These are phyloP conservation scores for Autographa pulchrina DNA, from an alignment of 2,888 invertebrate genomes.

Conservation along the genomic window DNA sequence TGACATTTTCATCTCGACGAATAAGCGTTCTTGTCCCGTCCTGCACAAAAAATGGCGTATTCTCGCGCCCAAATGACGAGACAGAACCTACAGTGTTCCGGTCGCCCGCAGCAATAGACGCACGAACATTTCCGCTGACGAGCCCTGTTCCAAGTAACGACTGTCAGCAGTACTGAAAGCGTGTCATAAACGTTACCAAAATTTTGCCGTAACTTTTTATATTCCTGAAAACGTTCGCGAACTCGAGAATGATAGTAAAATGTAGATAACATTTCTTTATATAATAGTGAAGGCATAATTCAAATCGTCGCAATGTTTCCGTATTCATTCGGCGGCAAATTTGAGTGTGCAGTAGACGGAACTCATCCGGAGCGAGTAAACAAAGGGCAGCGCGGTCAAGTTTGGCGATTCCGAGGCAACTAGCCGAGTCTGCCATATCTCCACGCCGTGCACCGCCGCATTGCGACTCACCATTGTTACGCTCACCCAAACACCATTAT, in stretches of 20 bases:
- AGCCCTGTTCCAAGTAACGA: conserved; percentile 62
- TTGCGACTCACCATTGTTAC: conserved; percentile 76
- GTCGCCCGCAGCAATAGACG: conserved; percentile 67
- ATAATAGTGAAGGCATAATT: conserved; percentile 28
- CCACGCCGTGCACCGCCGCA: conserved; percentile 65
- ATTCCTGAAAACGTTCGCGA: conserved; percentile 30
- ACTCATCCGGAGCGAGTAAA: conserved; percentile 63
- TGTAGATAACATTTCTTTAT: conserved; percentile 21
- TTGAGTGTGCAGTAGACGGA: conserved; percentile 69
- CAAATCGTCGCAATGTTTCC: conserved; percentile 28
- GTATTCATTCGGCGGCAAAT: conserved; percentile 38
- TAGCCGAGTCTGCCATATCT: conserved; percentile 72
- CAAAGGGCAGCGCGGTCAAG: conserved; percentile 78
- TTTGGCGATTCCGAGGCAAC: conserved; percentile 77
- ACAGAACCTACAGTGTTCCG: conserved; percentile 68
- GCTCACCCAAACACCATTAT: conserved; percentile 80
- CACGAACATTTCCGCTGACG: conserved; percentile 69
- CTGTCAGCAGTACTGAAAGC: conserved; percentile 65
- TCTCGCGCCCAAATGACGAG: conserved; percentile 67
- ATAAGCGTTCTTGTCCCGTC: conserved; percentile 64
- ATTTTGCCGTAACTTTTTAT: conserved; percentile 47
- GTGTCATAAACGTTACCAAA: conserved; percentile 57
- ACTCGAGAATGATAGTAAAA: conserved; percentile 25
- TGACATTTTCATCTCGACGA: conserved; percentile 68
- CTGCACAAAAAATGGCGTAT: conserved; percentile 61